Evolutionary conservation across 1,140 invertebrate species (phyloP).

Genomic region (Nomia melanderi): DNA sequence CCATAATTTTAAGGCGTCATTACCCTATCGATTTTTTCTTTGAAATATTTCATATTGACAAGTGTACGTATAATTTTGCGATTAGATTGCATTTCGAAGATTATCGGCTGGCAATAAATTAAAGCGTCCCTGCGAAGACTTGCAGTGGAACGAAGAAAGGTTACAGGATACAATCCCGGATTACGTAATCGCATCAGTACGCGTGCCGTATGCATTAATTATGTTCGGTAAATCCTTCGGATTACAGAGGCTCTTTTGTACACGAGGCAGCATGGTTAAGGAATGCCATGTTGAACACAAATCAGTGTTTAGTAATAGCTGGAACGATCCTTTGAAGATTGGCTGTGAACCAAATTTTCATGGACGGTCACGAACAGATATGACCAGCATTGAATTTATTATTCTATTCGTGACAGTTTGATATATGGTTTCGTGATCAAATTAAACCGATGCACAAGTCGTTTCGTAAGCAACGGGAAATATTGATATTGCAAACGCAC

Average conservation of each 20-base stretch:
- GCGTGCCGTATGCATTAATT: background rate
- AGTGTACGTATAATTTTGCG: too few relatives aligned
- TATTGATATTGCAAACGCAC: background rate
- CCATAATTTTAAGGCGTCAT: too few relatives aligned
- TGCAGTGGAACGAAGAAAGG: background rate
- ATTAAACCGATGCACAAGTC: conserved; percentile 19
- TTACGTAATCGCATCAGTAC: conserved; percentile 23
- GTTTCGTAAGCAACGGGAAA: conserved; percentile 2
- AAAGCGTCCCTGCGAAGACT: background rate
- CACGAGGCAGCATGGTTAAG: background rate
- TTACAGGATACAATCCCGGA: background rate
- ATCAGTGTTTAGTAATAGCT: conserved; percentile 20
- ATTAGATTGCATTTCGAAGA: too few relatives aligned
- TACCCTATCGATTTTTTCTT: too few relatives aligned
- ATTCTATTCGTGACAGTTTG: conserved; percentile 45
- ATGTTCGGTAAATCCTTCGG: background rate
- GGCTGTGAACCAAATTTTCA: conserved; percentile 46
- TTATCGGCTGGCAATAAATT: background rate
- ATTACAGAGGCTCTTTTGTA: background rate
- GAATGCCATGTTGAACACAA: background rate
- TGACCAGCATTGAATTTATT: conserved; percentile 37
- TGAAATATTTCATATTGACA: too few relatives aligned
- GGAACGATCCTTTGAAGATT: conserved; percentile 36
- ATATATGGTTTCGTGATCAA: conserved; percentile 22
- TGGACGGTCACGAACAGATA: conserved; percentile 37